A percentile compares a stretch with the other conserved stretches of the same genome.
These are phyloP conservation scores for Ochropacha duplaris DNA, from an alignment of 2,888 invertebrate species.

Conservation along the genomic window DNA sequence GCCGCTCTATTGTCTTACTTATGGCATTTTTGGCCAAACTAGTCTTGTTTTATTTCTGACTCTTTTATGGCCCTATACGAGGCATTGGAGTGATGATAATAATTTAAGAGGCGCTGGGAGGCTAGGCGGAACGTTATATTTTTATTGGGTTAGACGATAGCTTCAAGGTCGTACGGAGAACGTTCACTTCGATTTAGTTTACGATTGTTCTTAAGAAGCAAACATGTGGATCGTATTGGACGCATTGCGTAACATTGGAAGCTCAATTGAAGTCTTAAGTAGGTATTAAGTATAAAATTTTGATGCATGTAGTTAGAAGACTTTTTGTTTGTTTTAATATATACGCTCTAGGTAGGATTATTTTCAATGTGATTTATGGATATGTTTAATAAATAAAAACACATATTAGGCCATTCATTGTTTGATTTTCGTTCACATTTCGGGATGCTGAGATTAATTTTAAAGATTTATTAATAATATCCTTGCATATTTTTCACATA, in stretches of 20 bases:
- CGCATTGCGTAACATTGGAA: constrained; percentile 55
- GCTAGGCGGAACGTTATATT: constrained; percentile 14
- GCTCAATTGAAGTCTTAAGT: constrained; percentile 5
- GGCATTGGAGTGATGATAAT: constrained; percentile 13
- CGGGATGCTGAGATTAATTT: too few relatives aligned
- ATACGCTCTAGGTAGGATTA: too few relatives aligned
- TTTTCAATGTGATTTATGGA: too few relatives aligned
- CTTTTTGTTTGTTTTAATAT: too few relatives aligned
- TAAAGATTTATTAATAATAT: too few relatives aligned
- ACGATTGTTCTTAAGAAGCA: constrained; percentile 40
- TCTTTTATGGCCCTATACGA: constrained; percentile 19
- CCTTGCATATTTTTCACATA: too few relatives aligned
- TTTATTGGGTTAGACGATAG: constrained; percentile 31
- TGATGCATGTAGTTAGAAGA: too few relatives aligned
- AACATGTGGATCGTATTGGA: constrained; percentile 41
- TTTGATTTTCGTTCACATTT: too few relatives aligned
- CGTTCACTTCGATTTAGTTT: constrained; percentile 45
- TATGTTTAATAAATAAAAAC: too few relatives aligned
- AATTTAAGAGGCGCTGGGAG: constrained; percentile 15
- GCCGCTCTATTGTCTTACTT: constrained; percentile 28
- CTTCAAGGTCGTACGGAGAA: constrained; percentile 46
- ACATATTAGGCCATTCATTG: too few relatives aligned
- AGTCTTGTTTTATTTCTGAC: constrained; percentile 16
- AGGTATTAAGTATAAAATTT: too few relatives aligned
- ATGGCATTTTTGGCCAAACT: constrained; percentile 39